phyloP scores from a whole-genome alignment of 2,797 vertebrate genomes.

The Myotis myotis region DNA sequence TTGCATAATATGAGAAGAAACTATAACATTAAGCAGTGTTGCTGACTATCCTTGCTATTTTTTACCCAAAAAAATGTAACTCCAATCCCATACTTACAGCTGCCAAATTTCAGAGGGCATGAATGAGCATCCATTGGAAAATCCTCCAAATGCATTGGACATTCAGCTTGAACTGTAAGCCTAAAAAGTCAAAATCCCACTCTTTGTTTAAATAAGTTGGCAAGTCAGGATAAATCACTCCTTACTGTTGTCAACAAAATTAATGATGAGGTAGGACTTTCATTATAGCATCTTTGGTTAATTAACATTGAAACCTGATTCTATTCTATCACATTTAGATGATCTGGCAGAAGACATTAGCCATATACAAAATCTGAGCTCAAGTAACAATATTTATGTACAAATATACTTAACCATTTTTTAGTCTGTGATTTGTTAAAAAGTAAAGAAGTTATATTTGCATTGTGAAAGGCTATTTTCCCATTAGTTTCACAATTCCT shows the following conservation, averaged over 20 bases:
- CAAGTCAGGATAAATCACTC: conserved; percentile 76
- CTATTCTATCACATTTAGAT: conserved; percentile 65
- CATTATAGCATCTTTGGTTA: conserved; percentile 61
- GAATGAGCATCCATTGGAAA: conserved; percentile 99
- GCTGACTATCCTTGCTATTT: background rate
- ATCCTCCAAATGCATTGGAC: conserved; percentile 99
- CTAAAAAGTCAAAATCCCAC: conserved; percentile 85
- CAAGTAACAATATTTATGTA: background rate
- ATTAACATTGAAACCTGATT: conserved; percentile 67
- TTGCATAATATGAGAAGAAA: background rate
- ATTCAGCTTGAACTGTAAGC: conserved; percentile 99
- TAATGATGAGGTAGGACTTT: conserved; percentile 50
- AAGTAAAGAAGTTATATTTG: background rate
- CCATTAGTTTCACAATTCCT: background rate
- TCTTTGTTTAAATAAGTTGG: conserved; percentile 73
- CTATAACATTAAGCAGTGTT: background rate
- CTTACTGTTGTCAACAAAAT: background rate
- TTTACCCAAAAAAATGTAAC: background rate
- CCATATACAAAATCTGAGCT: background rate
- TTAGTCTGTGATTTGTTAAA: background rate
- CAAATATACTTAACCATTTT: background rate
- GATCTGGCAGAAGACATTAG: conserved; percentile 56
- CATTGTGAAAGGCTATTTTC: background rate
- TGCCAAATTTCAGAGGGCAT: conserved; percentile 99
- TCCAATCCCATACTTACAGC: conserved; percentile 92